Evolutionary conservation across 1,140 invertebrate species (phyloP).

Genomic region (Drosophila chauvacae): DNA sequence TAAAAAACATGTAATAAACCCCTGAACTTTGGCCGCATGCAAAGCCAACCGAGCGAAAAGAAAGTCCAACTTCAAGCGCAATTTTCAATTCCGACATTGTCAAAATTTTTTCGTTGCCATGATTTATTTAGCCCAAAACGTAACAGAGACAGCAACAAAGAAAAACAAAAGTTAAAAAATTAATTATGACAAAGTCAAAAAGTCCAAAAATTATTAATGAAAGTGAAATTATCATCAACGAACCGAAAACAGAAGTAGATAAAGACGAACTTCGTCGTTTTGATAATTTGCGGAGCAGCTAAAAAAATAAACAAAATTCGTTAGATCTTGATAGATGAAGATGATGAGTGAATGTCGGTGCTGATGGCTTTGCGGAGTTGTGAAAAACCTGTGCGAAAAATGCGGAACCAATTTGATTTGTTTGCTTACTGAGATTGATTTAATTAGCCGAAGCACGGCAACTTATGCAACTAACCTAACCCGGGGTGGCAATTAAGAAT

Average conservation of each 20-base stretch:
- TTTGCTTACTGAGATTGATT: slow-evolving; percentile 40
- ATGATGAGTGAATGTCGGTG: slow-evolving; percentile 28
- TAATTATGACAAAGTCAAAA: slow-evolving; percentile 66
- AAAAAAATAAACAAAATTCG: slow-evolving; percentile 30
- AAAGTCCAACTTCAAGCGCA: slow-evolving; percentile 62
- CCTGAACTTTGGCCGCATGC: slow-evolving; percentile 42
- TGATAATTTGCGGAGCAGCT: slow-evolving; percentile 32
- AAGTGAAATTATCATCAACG: slow-evolving; percentile 66
- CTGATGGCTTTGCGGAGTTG: slow-evolving; percentile 37
- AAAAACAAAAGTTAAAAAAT: slow-evolving; percentile 45
- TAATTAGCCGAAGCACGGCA: slow-evolving; percentile 50
- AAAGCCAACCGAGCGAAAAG: slow-evolving; percentile 42
- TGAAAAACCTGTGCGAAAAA: slow-evolving; percentile 52
- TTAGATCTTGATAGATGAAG: slow-evolving; percentile 59
- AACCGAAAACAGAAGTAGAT: slow-evolving; percentile 21
- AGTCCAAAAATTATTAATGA: slow-evolving; percentile 60
- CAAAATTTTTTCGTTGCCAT: slow-evolving; percentile 26
- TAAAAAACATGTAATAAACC: slow-evolving; percentile 30
- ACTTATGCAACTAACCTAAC: slow-evolving; percentile 46
- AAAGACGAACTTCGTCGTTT: neutral
- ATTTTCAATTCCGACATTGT: slow-evolving; percentile 45
- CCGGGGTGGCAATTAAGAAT: slow-evolving; percentile 45
- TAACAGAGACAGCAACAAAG: slow-evolving; percentile 12
- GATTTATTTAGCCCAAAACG: slow-evolving; percentile 61
- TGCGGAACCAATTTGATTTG: slow-evolving; percentile 54